phyloP scores from a whole-genome alignment of 2,888 invertebrate species.

The Calephelis perditalis region DNA sequence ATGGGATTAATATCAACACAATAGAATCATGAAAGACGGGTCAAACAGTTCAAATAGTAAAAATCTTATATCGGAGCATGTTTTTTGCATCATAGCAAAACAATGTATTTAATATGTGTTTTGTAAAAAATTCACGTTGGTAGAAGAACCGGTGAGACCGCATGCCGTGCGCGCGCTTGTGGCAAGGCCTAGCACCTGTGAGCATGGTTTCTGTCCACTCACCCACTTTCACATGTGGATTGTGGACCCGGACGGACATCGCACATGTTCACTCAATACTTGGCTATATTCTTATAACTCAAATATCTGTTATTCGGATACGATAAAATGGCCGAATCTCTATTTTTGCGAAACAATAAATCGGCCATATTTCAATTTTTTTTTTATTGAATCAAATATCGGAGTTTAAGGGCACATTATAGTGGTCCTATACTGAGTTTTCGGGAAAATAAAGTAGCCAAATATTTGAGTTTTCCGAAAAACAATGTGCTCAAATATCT shows the following conservation, averaged over 20 bases:
- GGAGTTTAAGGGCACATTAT: too few species aligned
- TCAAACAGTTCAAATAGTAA: constrained; percentile 14
- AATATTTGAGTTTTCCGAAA: too few species aligned
- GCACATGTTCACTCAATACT: constrained; percentile 23
- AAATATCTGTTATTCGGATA: too few species aligned
- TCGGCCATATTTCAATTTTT: too few species aligned
- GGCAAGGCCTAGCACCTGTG: constrained; percentile 66
- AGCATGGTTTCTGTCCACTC: constrained; percentile 37
- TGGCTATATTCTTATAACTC: too few species aligned
- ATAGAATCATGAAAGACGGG: neutral
- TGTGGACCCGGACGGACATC: constrained; percentile 34
- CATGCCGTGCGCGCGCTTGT: constrained; percentile 70
- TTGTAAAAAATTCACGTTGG: constrained; percentile 73
- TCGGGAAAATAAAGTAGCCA: too few species aligned
- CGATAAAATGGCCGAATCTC: too few species aligned
- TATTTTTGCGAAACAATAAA: too few species aligned
- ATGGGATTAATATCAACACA: neutral
- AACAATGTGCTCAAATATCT: too few species aligned
- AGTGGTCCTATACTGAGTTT: too few species aligned
- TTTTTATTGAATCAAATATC: too few species aligned
- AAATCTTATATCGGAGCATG: constrained; percentile 20
- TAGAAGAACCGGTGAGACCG: constrained; percentile 76
- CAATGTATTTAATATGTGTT: constrained; percentile 72
- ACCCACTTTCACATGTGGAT: constrained; percentile 53
- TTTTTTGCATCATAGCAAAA: constrained; percentile 72